Evolutionary conservation across 2,888 invertebrate genomes (phyloP), one percentile per base, ranked within the genome.

Genomic region (Leptogaster cylindrica): DNA sequence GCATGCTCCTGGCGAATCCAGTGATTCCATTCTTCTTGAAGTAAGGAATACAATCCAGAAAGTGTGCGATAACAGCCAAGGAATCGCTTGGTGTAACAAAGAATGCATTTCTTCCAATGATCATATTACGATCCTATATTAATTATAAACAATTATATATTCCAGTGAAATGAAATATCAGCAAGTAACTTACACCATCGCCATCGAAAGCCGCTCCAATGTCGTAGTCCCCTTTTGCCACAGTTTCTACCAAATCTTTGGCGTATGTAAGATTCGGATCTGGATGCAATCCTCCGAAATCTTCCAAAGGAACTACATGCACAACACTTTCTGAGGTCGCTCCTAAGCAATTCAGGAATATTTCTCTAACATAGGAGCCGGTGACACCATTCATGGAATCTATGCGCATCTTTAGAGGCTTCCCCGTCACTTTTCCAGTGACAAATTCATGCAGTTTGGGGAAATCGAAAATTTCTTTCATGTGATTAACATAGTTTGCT

Each of bases 401-500:
- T 63, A 98, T 89, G 25, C 97, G 87, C 71, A 99, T 87, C 75
- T 92, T 90, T 77, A 97, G 89, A 0, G 90, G 87, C 55, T 87
- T 86, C 68, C 87, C 85, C 8, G 83, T 83, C 8, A 84, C 81
- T 5, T 85, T 84, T 31, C 92, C 92, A 66, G 87, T 85, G 18
- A 97, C 84, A 65, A 95, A 85, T 0, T 82, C 80, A 75, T 86
- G 89, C 67, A 99, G 87, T 76, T 88, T 87, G 44, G 81, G 79
- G 81, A 99, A 99, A 83, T 99, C 96, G 82, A 99, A 99, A 72
- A 99, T 97, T 74, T 91, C 89, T 81, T 95, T 93, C 97, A 99
- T 97, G 71, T 92, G 87, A 1, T 84, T 82, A 0, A 93, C 87
- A 77, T 99, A 99, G 77, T 96, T 93, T 12, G 86, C 84, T 1